Evolutionary conservation across 1,140 invertebrate genomes (phyloP).

Genomic region (Drosophila pachea): DNA sequence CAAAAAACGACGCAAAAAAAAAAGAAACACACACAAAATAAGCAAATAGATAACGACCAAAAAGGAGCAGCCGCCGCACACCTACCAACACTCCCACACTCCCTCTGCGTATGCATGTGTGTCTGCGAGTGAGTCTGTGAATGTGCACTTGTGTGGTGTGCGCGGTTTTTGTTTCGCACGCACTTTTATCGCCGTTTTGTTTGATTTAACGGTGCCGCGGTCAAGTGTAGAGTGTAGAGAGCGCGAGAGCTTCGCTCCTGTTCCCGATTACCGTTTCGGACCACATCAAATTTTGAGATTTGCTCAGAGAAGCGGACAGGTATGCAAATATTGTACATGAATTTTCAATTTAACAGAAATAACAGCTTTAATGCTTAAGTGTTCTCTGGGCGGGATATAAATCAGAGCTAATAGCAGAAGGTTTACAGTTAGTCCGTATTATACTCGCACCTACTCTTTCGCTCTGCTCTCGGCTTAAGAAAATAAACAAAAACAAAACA

Average conservation of each 20-base stretch:
- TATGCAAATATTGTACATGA: constrained; percentile 49
- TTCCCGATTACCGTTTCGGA: constrained; percentile 37
- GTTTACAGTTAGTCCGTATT: constrained; percentile 18
- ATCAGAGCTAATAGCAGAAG: constrained; percentile 6
- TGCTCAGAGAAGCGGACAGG: constrained; percentile 28
- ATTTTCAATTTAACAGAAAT: constrained; percentile 20
- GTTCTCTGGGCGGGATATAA: constrained; percentile 4
- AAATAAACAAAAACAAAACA: constrained; percentile 53
- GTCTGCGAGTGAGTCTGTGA: constrained; percentile 13
- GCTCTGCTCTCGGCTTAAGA: constrained; percentile 8
- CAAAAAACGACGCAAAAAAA: constrained; percentile 53
- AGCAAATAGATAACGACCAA: constrained; percentile 51
- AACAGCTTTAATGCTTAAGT: constrained; percentile 34
- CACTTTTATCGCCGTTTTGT: constrained; percentile 54
- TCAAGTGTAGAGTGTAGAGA: constrained; percentile 64
- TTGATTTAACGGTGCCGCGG: constrained; percentile 69
- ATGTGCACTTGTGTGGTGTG: constrained; percentile 21
- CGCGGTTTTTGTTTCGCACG: constrained; percentile 59
- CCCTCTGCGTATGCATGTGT: constrained; percentile 18
- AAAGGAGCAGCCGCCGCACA: constrained; percentile 55
- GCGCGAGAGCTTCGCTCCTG: constrained; percentile 32
- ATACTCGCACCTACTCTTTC: background rate
- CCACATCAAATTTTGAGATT: constrained; percentile 40
- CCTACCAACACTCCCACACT: constrained; percentile 18
- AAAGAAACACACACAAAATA: constrained; percentile 65